Evolutionary conservation across 2,888 invertebrate species (phyloP).

Genomic region (Caenorhabditis sp.): DNA sequence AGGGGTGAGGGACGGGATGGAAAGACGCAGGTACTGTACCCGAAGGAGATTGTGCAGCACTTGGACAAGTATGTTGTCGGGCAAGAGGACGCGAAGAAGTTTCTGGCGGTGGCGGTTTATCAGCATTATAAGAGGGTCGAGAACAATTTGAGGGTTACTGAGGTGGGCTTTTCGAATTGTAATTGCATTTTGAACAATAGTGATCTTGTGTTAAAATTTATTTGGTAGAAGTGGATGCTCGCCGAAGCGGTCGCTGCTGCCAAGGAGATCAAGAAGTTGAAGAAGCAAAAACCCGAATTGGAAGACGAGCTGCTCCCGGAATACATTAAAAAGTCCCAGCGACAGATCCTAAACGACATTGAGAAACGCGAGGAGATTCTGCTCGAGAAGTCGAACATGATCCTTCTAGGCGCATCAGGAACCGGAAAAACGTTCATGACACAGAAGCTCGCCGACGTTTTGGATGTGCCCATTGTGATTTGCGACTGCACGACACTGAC

Average conservation of each 20-base stretch:
- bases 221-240: constrained; percentile 53
- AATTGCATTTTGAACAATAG: neutral
- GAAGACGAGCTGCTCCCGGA: constrained; percentile 36
- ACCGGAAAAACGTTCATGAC: constrained; percentile 95
- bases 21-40: constrained; percentile 41
- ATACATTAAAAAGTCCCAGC: constrained; percentile 51
- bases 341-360: constrained; percentile 56
- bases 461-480: constrained; percentile 98
- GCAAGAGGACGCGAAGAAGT: constrained; percentile 93
- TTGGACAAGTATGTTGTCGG: constrained; percentile 86
- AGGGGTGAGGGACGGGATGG: constrained; percentile 11
- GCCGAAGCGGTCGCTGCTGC: constrained; percentile 41
- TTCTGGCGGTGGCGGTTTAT: constrained; percentile 97
- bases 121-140: constrained; percentile 98
- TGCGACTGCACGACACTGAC: constrained; percentile 98
- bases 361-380: constrained; percentile 85
- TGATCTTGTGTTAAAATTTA: no score
- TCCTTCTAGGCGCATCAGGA: constrained; percentile 96
- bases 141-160: constrained; percentile 87
- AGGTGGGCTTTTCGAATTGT: constrained; percentile 19
- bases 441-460: constrained; percentile 96
- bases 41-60: constrained; percentile 91
- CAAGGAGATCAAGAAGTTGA: constrained; percentile 46
- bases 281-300: constrained; percentile 34
- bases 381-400: constrained; percentile 95